These are phyloP conservation scores for Brachyhypopomus occidentalis DNA, from an alignment of 2,113 vertebrate genomes.

Conservation along the genomic window DNA sequence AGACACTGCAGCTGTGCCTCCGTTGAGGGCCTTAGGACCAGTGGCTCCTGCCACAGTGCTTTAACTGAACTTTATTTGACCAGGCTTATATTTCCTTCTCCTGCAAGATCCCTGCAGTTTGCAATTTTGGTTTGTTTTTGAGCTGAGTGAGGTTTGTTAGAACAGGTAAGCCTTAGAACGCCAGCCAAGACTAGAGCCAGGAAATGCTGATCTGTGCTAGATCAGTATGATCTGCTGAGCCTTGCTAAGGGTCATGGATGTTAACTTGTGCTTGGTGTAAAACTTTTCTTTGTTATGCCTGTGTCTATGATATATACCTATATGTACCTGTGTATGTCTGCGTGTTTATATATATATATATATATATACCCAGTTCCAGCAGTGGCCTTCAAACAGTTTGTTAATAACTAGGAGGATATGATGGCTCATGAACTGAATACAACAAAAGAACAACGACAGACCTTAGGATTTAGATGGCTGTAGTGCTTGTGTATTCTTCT, in stretches of 20 bases:
- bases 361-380: neutral
- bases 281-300: neutral
- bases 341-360: too few relatives aligned
- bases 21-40: neutral
- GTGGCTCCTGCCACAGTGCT: neutral
- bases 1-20: neutral
- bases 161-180: neutral
- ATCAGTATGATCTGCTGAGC: neutral
- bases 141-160: neutral
- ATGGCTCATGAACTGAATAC: neutral
- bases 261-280: neutral
- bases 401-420: neutral
- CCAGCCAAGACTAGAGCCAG: neutral
- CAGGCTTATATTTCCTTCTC: neutral
- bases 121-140: neutral
- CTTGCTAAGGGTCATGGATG: neutral
- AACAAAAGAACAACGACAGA: neutral
- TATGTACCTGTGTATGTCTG: too few relatives aligned
- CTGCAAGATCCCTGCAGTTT: neutral
- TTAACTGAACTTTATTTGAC: conserved; percentile 6
- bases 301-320: too few relatives aligned
- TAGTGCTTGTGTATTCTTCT: neutral
- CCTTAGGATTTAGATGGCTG: neutral
- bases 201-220: neutral
- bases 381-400: neutral